Evolutionary conservation across 2,113 vertebrate species (phyloP), one percentile per base, ranked within the genome.

Genomic region (Lanius ludovicianus): DNA sequence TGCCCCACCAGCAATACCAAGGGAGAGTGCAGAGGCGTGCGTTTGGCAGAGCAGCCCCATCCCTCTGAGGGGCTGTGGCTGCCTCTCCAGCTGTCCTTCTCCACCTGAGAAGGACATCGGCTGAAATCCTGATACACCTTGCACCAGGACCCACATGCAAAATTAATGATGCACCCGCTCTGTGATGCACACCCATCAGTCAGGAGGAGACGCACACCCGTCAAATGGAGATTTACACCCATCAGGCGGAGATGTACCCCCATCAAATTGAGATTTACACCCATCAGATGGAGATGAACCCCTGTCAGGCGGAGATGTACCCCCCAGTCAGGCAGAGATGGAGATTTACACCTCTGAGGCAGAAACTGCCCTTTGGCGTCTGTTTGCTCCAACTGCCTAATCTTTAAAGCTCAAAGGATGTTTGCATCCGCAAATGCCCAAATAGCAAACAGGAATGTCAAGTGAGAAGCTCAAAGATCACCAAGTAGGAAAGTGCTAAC

Each of bases 121-220:
- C 55, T 92, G 96, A 91, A 95, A 95, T 78, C 90, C 93, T 70
- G 59, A 95, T 52, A 53, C 14, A 19, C 87, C 37, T 44, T 23
- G 21, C 19, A 57, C 41, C 81, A 9, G 9, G 70, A 55, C 71
- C 41, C 20, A 3, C 67, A 52, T 35, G 41, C 76, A 96, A 88
- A 83, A 86, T 91, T 89, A 69, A 96, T 37, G 86, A 79, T 1
- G 8, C 3, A 3, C 33, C 68, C 16, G 28, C 87, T 27, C 19
- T 50, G 33, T 13, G 60, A 75, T 28, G 39, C 55, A 55, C 62
- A 47, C 53, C 33, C 24, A 13, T 57, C 22, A 28, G 22, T 37
- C 33, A 23, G 37, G 17, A 4, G 11, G 35, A 73, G 49, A 35
- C 4, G 9, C 25, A 71, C 47, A 78, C 28, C 41, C 28, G 0